Percentiles rank a stretch among this genome's conserved stretches.
These are phyloP conservation scores for Brachyrhaphis roseni DNA, from an alignment of 2,797 vertebrate species.

Conservation along the genomic window DNA sequence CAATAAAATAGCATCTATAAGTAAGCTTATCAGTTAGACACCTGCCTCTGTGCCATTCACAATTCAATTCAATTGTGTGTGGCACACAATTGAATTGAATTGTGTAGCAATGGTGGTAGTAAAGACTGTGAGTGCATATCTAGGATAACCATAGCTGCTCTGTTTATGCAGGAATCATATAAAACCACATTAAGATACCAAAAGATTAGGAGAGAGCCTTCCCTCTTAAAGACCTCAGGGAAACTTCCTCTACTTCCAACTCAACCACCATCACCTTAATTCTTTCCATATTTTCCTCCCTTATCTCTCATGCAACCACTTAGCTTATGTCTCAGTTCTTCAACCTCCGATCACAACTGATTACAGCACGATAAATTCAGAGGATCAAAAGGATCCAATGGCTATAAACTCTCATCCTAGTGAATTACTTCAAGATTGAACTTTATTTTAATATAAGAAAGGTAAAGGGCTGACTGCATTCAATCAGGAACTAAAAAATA, in stretches of 20 bases:
- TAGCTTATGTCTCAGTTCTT: slow-evolving; percentile 50
- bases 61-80: background rate
- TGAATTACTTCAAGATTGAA: slow-evolving; percentile 63
- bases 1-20: slow-evolving; percentile 30
- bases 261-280: slow-evolving; percentile 45
- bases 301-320: slow-evolving; percentile 47
- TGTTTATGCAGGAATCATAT: slow-evolving; percentile 65
- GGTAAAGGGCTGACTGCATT: slow-evolving; percentile 23
- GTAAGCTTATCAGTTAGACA: slow-evolving; percentile 35
- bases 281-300: slow-evolving; percentile 27
- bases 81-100: no score
- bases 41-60: background rate
- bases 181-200: slow-evolving; percentile 57
- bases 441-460: slow-evolving; percentile 41
- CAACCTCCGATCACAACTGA: slow-evolving; percentile 74
- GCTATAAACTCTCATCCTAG: slow-evolving; percentile 67
- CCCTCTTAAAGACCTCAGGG: slow-evolving; percentile 35
- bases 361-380: slow-evolving; percentile 68
- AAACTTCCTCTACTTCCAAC: slow-evolving; percentile 54
- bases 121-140: slow-evolving; percentile 42
- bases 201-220: slow-evolving; percentile 53
- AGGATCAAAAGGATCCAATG: slow-evolving; percentile 77
- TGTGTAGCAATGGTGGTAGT: background rate
- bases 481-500: slow-evolving; percentile 34
- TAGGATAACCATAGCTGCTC: slow-evolving; percentile 31